phyloP scores from a whole-genome alignment of 2,888 invertebrate genomes.

The Oasisia sp. region DNA sequence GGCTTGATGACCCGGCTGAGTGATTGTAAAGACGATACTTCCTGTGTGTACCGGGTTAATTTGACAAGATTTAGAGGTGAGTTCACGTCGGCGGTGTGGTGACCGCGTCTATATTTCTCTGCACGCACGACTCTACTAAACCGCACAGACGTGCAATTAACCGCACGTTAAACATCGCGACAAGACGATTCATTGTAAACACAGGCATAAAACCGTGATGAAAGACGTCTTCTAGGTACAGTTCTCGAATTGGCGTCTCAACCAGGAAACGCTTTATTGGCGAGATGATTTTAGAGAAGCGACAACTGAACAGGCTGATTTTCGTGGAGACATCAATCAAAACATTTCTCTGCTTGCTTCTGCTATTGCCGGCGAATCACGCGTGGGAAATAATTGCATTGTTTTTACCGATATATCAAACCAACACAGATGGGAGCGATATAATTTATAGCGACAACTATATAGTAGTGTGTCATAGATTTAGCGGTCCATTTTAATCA shows the following conservation, averaged over 20 bases:
- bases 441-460: no score
- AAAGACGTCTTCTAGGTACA: background rate
- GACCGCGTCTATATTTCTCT: background rate
- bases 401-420: no score
- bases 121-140: background rate
- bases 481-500: no score
- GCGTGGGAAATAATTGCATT: no score
- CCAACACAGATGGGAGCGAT: no score
- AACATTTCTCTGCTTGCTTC: background rate
- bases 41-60: background rate
- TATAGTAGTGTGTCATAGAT: no score
- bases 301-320: background rate
- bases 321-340: background rate
- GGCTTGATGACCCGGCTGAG: background rate
- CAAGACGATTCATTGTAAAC: conserved; percentile 6
- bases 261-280: background rate
- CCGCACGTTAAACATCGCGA: background rate
- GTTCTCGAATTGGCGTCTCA: background rate
- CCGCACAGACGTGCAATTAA: background rate
- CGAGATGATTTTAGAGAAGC: background rate
- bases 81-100: background rate
- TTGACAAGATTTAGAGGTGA: background rate
- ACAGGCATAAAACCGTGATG: background rate
- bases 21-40: background rate
- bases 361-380: no score